These are phyloP conservation scores for Malurus elegans DNA, from an alignment of 2,113 vertebrate genomes.

Conservation along the genomic window DNA sequence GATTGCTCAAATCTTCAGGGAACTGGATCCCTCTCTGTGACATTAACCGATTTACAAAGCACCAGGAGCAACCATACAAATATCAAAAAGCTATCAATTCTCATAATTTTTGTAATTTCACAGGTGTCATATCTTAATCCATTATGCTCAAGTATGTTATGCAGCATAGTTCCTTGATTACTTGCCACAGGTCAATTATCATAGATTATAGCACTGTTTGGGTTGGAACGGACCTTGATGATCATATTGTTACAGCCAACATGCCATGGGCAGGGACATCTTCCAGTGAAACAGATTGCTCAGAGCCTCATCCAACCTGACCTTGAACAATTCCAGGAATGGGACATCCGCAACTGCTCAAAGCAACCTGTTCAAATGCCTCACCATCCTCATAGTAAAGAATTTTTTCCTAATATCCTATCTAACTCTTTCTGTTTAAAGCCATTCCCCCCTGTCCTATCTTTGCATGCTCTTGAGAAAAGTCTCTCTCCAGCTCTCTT, in stretches of 20 bases:
- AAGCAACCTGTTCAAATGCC: neutral
- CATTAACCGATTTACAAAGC: conserved; percentile 23
- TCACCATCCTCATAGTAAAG: neutral
- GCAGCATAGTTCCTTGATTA: neutral
- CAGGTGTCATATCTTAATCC: conserved; percentile 36
- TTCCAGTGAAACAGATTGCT: neutral
- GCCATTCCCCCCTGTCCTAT: neutral
- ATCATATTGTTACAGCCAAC: neutral
- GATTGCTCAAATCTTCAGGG: neutral
- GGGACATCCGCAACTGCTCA: neutral
- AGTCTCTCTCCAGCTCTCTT: neutral
- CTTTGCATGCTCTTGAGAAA: neutral
- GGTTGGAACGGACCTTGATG: neutral
- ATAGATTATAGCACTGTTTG: neutral
- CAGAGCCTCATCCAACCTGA: neutral
- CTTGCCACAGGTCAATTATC: neutral
- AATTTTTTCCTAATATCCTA: neutral
- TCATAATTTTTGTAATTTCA: conserved; percentile 37
- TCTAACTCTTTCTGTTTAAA: neutral
- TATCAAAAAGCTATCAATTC: conserved; percentile 32
- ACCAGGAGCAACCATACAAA: neutral
- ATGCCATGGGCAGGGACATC: neutral
- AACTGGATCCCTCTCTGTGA: neutral
- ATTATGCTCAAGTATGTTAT: neutral
- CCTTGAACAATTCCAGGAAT: neutral